A percentile compares a stretch with the other conserved stretches of the same genome.
Evolutionary conservation across 2,888 invertebrate genomes (phyloP).

Genomic region (Hydroisotoma schaefferi): DNA sequence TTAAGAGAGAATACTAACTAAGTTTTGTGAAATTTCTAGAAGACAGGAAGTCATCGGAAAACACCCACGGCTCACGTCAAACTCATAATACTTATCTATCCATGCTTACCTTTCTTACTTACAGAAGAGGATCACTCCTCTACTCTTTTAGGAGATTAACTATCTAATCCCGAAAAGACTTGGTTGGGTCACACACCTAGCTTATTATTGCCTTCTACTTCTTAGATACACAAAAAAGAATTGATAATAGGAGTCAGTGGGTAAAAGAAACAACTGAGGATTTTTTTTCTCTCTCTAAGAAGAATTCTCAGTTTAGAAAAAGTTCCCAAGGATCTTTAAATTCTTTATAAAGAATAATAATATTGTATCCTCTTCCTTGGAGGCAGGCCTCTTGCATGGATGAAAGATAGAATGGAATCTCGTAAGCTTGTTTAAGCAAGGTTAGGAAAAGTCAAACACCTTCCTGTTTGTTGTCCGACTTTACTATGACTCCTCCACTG

Average conservation of each 20-base stretch:
- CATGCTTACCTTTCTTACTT: not conserved
- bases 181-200: conserved; percentile 11
- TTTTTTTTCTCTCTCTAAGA: not conserved
- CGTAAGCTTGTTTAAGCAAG: too few species aligned
- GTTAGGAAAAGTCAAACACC: too few species aligned
- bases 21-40: conserved; percentile 1
- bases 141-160: too few species aligned
- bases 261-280: not conserved
- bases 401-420: too few species aligned
- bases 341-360: not conserved
- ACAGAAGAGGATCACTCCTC: not conserved
- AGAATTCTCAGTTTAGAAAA: not conserved
- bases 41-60: conserved; percentile 21
- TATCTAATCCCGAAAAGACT: conserved; percentile 6
- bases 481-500: too few species aligned
- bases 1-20: conserved; percentile 11
- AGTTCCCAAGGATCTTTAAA: not conserved
- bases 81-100: too few species aligned
- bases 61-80: too few species aligned
- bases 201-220: too few species aligned
- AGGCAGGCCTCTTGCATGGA: too few species aligned
- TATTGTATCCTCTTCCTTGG: not conserved
- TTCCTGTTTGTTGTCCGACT: too few species aligned
- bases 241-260: too few species aligned
- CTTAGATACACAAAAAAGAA: too few species aligned